phyloP scores from a whole-genome alignment of 2,797 vertebrate genomes.

The Chanos chanos region DNA sequence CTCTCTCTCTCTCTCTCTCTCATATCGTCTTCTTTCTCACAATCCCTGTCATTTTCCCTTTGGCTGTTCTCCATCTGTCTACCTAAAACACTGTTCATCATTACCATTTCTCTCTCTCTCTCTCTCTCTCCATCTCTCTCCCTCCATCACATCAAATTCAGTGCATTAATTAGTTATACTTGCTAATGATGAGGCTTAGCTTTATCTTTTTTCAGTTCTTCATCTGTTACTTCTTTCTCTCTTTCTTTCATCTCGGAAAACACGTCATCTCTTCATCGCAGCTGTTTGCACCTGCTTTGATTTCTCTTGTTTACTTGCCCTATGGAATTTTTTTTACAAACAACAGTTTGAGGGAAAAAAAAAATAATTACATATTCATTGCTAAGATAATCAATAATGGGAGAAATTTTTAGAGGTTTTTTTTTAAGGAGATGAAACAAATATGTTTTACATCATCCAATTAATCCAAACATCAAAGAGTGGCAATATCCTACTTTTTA shows the following conservation, averaged over 20 bases:
- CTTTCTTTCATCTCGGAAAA: neutral
- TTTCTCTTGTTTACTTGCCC: conserved; percentile 1
- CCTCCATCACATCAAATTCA: conserved; percentile 7
- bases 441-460: too few species aligned
- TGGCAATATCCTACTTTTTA: too few species aligned
- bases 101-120: neutral
- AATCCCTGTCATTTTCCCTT: conserved; percentile 4
- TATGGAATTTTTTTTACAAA: neutral
- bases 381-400: too few species aligned
- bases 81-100: conserved; percentile 25
- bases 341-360: neutral
- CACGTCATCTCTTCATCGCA: neutral
- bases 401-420: too few species aligned
- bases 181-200: neutral
- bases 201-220: neutral
- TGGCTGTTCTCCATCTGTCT: conserved; percentile 20
- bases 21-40: conserved; percentile 14
- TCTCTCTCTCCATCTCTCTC: conserved; percentile 11
- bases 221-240: neutral
- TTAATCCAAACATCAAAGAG: too few species aligned
- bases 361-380: too few species aligned
- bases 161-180: neutral
- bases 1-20: conserved; percentile 4
- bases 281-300: neutral
- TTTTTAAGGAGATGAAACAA: too few species aligned